phyloP scores from a whole-genome alignment of 35 echinoderm and acorn worm genomes.

The Holothuria glaberrima region DNA sequence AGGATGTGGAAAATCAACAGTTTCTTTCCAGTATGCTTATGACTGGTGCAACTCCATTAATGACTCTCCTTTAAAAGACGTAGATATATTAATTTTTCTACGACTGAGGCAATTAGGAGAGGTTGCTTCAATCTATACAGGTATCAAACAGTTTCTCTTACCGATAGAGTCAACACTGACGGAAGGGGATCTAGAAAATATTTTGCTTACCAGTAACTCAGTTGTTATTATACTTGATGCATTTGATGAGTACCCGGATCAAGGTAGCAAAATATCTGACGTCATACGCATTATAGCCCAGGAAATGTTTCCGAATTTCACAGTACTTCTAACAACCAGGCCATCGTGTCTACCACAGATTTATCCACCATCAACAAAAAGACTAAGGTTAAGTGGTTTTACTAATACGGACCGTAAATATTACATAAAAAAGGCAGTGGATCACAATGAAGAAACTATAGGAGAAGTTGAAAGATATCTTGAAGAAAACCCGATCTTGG shows the following conservation, averaged over 20 bases:
- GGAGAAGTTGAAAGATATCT: not conserved
- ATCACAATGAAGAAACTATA: not conserved
- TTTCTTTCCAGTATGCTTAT: not conserved
- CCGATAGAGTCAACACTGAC: not conserved
- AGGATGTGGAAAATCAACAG: constrained; percentile 3
- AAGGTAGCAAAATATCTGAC: not conserved
- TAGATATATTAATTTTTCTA: not conserved
- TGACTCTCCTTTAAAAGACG: not conserved
- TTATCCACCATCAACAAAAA: constrained; percentile 11
- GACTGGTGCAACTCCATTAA: not conserved
- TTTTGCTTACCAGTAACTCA: not conserved
- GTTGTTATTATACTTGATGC: not conserved
- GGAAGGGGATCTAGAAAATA: not conserved
- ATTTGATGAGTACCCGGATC: not conserved
- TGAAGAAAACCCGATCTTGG: not conserved
- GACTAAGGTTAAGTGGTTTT: constrained; percentile 12
- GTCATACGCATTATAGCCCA: not conserved
- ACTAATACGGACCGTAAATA: not conserved
- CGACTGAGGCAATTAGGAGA: not conserved
- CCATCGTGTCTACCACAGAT: not conserved
- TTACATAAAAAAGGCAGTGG: constrained; percentile 9
- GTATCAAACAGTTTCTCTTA: not conserved
- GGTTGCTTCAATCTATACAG: not conserved
- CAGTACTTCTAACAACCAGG: constrained; percentile 1
- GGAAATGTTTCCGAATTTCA: not conserved